phyloP scores from a whole-genome alignment of 1,140 invertebrate species.

The Drosophila nebulosa region DNA sequence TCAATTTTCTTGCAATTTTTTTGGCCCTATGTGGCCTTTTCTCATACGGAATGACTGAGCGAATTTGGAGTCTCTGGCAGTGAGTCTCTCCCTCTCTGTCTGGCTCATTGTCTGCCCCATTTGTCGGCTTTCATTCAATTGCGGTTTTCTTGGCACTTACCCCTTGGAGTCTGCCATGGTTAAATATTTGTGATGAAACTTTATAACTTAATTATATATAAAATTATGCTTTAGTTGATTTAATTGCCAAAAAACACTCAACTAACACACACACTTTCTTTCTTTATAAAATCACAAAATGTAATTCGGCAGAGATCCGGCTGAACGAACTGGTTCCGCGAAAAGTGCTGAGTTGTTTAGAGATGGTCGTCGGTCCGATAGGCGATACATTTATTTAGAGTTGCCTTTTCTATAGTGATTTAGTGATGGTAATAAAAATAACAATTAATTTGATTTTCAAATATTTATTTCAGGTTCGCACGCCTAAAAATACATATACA shows the following conservation, averaged over 20 bases:
- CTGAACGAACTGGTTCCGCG: slow-evolving; percentile 9
- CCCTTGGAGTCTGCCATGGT: slow-evolving; percentile 69
- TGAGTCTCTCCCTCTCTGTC: neutral
- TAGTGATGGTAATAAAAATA: neutral
- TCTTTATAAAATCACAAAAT: slow-evolving; percentile 57
- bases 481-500: slow-evolving; percentile 70
- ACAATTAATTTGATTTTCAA: slow-evolving; percentile 7
- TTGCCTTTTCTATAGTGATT: neutral
- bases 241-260: slow-evolving; percentile 22
- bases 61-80: slow-evolving; percentile 48
- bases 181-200: slow-evolving; percentile 48
- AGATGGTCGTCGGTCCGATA: slow-evolving; percentile 12
- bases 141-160: slow-evolving; percentile 46
- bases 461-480: slow-evolving; percentile 59
- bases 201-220: slow-evolving; percentile 57
- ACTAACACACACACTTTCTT: slow-evolving; percentile 24
- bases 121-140: slow-evolving; percentile 48
- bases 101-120: neutral
- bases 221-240: slow-evolving; percentile 37
- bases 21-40: slow-evolving; percentile 61
- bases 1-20: neutral
- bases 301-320: slow-evolving; percentile 28
- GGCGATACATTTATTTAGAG: slow-evolving; percentile 11
- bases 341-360: slow-evolving; percentile 59
- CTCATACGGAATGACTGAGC: slow-evolving; percentile 59